These are phyloP conservation scores for Psammodynastes pulverulentus DNA, from an alignment of 2,113 vertebrate genomes.

Conservation along the genomic window DNA sequence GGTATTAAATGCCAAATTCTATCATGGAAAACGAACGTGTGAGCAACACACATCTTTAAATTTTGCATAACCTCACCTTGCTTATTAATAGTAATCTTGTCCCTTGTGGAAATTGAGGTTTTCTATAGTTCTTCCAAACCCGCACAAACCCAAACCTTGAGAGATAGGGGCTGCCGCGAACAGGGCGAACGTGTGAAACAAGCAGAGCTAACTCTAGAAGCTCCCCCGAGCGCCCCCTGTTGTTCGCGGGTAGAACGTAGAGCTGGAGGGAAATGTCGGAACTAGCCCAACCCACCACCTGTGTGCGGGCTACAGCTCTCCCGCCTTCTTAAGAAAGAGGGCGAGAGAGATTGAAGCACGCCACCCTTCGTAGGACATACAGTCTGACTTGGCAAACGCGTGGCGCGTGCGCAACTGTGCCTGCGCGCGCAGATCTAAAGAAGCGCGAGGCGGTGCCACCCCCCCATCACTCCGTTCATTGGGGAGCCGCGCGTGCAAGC, in stretches of 20 bases:
- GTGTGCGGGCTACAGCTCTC: not conserved
- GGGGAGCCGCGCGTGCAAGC: not conserved
- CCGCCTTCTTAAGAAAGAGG: not conserved
- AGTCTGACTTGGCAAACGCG: not conserved
- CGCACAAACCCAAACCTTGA: not conserved
- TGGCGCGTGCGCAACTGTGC: not conserved
- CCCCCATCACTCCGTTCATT: not conserved
- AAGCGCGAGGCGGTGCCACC: not conserved
- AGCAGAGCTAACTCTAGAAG: not conserved
- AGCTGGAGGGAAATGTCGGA: not conserved
- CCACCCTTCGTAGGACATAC: not conserved
- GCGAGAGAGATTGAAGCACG: not conserved
- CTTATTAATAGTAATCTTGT: not conserved
- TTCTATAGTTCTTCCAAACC: not conserved
- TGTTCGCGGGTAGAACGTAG: not conserved
- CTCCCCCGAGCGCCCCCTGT: not conserved
- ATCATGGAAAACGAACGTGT: not conserved
- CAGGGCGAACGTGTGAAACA: too few species aligned
- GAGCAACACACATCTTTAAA: not conserved
- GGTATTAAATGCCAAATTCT: not conserved
- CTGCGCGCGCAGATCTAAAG: slow-evolving; percentile 1
- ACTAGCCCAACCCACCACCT: slow-evolving; percentile 7
- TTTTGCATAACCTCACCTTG: not conserved
- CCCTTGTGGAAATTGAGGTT: not conserved
- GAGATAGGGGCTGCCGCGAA: not conserved